These are phyloP conservation scores for Stictonetta naevosa DNA, from an alignment of 2,113 vertebrate genomes.

Conservation along the genomic window DNA sequence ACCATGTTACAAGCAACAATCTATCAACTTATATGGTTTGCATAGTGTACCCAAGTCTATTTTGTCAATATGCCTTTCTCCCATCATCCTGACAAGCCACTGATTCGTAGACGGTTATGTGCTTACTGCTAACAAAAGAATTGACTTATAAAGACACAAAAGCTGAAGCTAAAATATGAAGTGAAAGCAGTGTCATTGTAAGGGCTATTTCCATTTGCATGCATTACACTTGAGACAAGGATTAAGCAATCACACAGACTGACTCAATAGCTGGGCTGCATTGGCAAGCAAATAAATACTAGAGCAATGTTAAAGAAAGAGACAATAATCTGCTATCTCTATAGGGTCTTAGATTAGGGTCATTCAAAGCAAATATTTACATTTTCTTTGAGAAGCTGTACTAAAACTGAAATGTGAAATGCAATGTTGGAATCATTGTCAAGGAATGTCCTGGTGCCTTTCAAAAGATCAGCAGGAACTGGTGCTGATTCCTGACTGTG, in stretches of 20 bases:
- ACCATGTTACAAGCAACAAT: rapidly evolving
- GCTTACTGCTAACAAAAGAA: neutral
- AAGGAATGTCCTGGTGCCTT: neutral
- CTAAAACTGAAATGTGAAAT: neutral
- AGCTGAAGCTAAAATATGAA: neutral
- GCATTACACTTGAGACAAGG: neutral
- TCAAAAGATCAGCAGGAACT: neutral
- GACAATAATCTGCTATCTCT: neutral
- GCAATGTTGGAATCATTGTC: neutral
- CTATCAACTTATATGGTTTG: neutral
- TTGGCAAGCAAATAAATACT: neutral
- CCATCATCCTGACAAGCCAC: neutral
- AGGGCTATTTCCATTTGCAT: neutral
- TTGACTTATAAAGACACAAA: neutral
- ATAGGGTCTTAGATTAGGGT: neutral
- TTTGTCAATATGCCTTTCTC: neutral
- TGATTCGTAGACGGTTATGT: rapidly evolving
- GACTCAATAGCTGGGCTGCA: neutral
- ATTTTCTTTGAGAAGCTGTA: neutral
- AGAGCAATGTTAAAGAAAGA: neutral
- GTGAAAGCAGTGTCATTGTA: neutral
- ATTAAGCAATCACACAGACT: neutral
- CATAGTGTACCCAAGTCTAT: neutral
- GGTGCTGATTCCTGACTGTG: neutral
- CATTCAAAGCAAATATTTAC: neutral